These are phyloP conservation scores for Buphagus erythrorhynchus DNA, from an alignment of 2,797 vertebrate species.

Conservation along the genomic window DNA sequence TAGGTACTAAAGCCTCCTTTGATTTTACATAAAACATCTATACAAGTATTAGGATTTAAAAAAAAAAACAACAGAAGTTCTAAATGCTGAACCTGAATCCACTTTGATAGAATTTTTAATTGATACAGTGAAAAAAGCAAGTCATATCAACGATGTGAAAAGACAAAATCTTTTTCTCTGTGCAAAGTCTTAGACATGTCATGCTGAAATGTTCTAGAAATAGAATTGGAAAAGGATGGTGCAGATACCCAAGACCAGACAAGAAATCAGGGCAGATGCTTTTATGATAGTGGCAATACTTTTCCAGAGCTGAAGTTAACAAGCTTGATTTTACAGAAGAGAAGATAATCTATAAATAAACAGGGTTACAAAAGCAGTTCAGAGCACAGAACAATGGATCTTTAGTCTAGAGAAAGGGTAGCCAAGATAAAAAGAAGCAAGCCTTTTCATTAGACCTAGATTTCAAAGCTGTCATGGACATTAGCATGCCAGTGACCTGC, in stretches of 20 bases:
- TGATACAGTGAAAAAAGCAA: background rate
- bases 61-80: background rate
- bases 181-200: background rate
- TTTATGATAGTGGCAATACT: background rate
- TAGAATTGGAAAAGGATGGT: background rate
- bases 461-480: background rate
- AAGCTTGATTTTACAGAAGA: background rate
- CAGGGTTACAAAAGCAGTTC: background rate
- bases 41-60: background rate
- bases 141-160: background rate
- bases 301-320: background rate
- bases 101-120: background rate
- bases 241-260: background rate
- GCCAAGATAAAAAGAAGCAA: background rate
- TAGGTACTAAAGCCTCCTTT: background rate
- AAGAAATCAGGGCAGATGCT: background rate
- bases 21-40: background rate
- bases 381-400: background rate
- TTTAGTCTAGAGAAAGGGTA: background rate
- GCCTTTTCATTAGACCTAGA: background rate
- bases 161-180: background rate
- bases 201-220: background rate
- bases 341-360: conserved; percentile 6
- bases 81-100: background rate
- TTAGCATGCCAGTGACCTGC: background rate